Conservation (phyloP, 2,797 vertebrate genomes). For the Neopelma chrysocephalum region DNA sequence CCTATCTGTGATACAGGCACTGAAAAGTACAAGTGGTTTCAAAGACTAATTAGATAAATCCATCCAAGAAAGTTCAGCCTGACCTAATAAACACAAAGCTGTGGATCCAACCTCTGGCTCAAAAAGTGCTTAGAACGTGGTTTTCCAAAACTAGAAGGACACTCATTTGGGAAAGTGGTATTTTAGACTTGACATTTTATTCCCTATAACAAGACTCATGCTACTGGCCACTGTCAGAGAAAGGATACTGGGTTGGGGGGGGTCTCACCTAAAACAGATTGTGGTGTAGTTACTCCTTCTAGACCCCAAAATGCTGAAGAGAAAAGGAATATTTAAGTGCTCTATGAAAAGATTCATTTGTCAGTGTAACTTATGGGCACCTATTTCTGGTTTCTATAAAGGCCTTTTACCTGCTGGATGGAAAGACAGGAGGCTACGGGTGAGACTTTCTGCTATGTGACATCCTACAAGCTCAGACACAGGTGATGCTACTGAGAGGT, state of each 20-base stretch:
- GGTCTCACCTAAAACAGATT: not conserved
- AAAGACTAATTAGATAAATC: constrained; percentile 48
- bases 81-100: constrained; percentile 2
- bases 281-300: not conserved
- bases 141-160: not conserved
- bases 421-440: not conserved
- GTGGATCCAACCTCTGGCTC: not conserved
- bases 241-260: not conserved
- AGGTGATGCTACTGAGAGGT: not conserved
- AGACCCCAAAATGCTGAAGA: not conserved
- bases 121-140: not conserved
- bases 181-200: not conserved
- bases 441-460: not conserved
- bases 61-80: not conserved
- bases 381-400: not conserved
- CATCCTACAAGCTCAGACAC: not conserved
- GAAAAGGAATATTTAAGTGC: not conserved
- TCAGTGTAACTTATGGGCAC: not conserved
- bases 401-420: not conserved
- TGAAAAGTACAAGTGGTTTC: not conserved
- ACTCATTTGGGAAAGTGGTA: not conserved
- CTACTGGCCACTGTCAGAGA: not conserved
- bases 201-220: not conserved
- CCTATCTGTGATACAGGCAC: not conserved
- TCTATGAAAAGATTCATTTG: not conserved